These are phyloP conservation scores for Caenorhabditis wallacei DNA, from an alignment of 2,888 invertebrate species.

Conservation along the genomic window DNA sequence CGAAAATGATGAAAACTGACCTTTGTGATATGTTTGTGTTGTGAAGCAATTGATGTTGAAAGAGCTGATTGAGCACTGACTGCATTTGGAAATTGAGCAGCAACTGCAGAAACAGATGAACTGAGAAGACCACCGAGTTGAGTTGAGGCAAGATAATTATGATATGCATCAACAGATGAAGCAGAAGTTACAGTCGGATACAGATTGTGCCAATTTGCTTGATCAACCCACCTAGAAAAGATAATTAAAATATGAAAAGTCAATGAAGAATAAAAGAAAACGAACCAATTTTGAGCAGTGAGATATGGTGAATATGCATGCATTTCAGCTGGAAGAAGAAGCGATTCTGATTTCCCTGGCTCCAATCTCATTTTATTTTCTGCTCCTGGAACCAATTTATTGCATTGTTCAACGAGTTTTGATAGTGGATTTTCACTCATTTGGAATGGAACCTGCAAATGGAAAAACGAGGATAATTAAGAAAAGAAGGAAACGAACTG, in stretches of 20 bases:
- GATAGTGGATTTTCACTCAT: slow-evolving; percentile 57
- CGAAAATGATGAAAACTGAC: background rate
- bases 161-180: slow-evolving; percentile 34
- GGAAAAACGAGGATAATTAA: background rate
- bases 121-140: slow-evolving; percentile 35
- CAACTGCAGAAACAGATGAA: slow-evolving; percentile 32
- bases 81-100: slow-evolving; percentile 34
- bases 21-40: slow-evolving; percentile 28
- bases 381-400: slow-evolving; percentile 45
- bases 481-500: slow-evolving; percentile 23
- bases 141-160: slow-evolving; percentile 32
- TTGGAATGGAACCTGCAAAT: slow-evolving; percentile 39
- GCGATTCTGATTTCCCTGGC: slow-evolving; percentile 16
- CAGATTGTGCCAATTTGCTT: slow-evolving; percentile 45
- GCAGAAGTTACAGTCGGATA: slow-evolving; percentile 47
- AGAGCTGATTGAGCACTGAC: slow-evolving; percentile 26
- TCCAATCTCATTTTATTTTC: slow-evolving; percentile 42
- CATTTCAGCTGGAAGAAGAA: slow-evolving; percentile 53
- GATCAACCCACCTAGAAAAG: slow-evolving; percentile 59
- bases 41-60: slow-evolving; percentile 14
- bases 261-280: background rate
- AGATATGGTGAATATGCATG: slow-evolving; percentile 56
- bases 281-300: slow-evolving; percentile 51
- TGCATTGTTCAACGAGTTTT: slow-evolving; percentile 63
- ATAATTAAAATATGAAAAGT: background rate